phyloP scores from a whole-genome alignment of 2,888 invertebrate genomes.

The Branchipolynoe longqiensis region DNA sequence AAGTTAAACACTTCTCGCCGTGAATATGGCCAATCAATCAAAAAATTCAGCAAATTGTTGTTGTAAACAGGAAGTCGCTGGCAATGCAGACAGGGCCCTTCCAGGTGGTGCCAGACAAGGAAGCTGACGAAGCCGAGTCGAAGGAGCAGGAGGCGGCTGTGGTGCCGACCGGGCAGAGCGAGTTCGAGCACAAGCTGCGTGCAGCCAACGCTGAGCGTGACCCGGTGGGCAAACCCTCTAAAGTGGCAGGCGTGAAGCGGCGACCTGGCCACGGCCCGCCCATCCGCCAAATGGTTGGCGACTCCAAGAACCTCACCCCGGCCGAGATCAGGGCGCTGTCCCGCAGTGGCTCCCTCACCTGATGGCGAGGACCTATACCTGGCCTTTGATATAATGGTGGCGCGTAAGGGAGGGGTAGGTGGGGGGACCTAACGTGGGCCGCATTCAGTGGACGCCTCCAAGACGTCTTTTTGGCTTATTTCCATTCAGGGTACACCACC shows the following conservation, averaged over 20 bases:
- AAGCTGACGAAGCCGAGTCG: slow-evolving; percentile 62
- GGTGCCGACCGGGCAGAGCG: slow-evolving; percentile 56
- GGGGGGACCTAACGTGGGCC: too few relatives aligned
- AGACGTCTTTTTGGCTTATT: too few relatives aligned
- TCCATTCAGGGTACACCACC: too few relatives aligned
- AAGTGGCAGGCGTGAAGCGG: slow-evolving; percentile 26
- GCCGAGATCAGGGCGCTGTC: slow-evolving; percentile 72
- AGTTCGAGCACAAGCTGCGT: slow-evolving; percentile 66
- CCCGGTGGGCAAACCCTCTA: slow-evolving; percentile 41
- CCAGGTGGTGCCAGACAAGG: slow-evolving; percentile 78
- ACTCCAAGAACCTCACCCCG: slow-evolving; percentile 75
- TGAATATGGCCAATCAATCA: too few relatives aligned
- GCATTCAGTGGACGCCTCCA: too few relatives aligned
- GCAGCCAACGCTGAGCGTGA: slow-evolving; percentile 61
- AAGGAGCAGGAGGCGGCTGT: slow-evolving; percentile 30
- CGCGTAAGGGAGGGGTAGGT: too few relatives aligned
- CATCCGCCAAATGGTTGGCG: slow-evolving; percentile 74
- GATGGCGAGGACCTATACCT: too few relatives aligned
- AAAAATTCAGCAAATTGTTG: too few relatives aligned
- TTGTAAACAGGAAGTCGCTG: slow-evolving; percentile 73
- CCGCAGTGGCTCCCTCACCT: too few relatives aligned
- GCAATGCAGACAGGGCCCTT: slow-evolving; percentile 70
- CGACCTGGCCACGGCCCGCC: slow-evolving; percentile 70
- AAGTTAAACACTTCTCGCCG: too few relatives aligned
- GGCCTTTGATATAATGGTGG: too few relatives aligned